Evolutionary conservation across 1,140 invertebrate genomes (phyloP), one percentile per base, ranked within the genome.

Genomic region (Xylocopa sonorina): DNA sequence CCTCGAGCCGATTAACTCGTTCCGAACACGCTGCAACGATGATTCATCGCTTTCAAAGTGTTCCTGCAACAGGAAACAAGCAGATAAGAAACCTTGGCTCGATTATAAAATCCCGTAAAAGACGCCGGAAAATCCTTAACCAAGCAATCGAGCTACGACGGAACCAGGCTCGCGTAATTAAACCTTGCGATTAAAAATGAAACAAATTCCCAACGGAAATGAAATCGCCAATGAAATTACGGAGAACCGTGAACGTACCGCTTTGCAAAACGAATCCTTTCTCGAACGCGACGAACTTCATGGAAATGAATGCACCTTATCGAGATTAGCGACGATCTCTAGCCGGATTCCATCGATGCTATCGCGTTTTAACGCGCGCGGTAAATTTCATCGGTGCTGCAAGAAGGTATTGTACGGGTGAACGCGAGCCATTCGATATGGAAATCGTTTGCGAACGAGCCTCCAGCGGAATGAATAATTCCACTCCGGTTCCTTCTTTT

Each of bases 361-460:
- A 41, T 62, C 60, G 60, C 24, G 53, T 29, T 55, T n/a, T 38
- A 38, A 41, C 9, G n/a, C 34, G 32, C 34, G 6, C 5, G n/a
- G 60, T 43, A 43, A 27, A 63, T 63, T 43, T 27, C 12, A 18
- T 27, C n/a, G 60, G 24, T 41, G 60, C 60, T 18, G 60, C n/a
- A 41, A 34, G 29, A 38, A 18, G 21, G 34, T 62, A 62, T 62
- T 16, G 34, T 1, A 12, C 51, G 18, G 51, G 24, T 10, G 21
- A 27, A 27, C 53, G 14, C 5, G n/a, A 16, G 3, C 34, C 60
- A 41, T 63, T 63, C 24, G 24, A 63, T 63, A 63, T 63, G 34
- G 60, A 63, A 62, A 62, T 62, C 34, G 12, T 62, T 62, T 41
- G 60, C 60, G 16, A 62, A 62, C 60, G 60, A 62, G 60, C 16